Percentiles rank a stretch among this genome's conserved stretches.
Evolutionary conservation across 2,888 invertebrate genomes (phyloP).

Genomic region (Resseliella maxima): DNA sequence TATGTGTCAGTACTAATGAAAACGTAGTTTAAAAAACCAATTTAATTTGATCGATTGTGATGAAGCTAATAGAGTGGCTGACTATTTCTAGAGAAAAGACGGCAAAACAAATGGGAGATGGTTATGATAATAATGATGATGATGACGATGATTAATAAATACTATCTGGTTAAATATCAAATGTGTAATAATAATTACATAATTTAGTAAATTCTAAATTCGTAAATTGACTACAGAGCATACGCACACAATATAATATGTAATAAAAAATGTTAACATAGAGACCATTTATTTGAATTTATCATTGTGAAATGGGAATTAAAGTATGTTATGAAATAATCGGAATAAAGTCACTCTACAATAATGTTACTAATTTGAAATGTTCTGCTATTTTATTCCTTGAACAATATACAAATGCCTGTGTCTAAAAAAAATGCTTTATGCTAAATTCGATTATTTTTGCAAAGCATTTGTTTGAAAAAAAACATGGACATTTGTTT

Average conservation of each 20-base stretch:
- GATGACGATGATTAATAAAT: slow-evolving; percentile 43
- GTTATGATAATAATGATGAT: not conserved
- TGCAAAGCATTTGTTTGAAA: too few species aligned
- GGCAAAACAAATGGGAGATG: not conserved
- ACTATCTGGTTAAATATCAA: slow-evolving; percentile 9
- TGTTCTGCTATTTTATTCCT: too few species aligned
- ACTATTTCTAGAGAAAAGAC: not conserved
- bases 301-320: not conserved
- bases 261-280: not conserved
- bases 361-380: not conserved
- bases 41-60: slow-evolving; percentile 26
- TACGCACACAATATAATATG: not conserved
- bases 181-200: not conserved
- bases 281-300: slow-evolving; percentile 27
- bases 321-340: not conserved
- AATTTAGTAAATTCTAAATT: not conserved
- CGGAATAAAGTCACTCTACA: not conserved
- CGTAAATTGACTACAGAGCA: not conserved
- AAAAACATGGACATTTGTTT: too few species aligned
- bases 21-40: slow-evolving; percentile 31
- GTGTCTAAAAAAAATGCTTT: too few species aligned
- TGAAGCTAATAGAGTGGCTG: slow-evolving; percentile 3
- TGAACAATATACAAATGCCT: too few species aligned
- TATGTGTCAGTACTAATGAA: slow-evolving; percentile 7
- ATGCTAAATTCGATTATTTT: too few species aligned